phyloP scores from a whole-genome alignment of 1,140 invertebrate species.

The Myzus persicae region DNA sequence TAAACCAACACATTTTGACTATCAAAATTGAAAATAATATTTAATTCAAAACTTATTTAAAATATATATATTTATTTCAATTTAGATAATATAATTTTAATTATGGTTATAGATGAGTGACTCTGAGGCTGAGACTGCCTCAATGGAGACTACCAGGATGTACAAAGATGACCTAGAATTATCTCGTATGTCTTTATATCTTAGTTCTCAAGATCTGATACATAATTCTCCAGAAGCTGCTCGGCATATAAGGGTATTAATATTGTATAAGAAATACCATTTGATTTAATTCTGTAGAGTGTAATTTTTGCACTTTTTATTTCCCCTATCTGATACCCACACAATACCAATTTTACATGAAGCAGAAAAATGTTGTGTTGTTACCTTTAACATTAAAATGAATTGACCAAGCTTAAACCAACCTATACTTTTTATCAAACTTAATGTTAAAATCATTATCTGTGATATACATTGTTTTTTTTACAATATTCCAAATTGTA shows the following conservation, averaged over 20 bases:
- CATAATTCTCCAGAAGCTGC: constrained; percentile 32
- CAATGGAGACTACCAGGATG: constrained; percentile 53
- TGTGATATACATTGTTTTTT: not conserved
- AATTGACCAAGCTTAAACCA: not conserved
- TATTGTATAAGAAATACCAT: not conserved
- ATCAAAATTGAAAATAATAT: too few species aligned
- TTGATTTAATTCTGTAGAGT: not conserved
- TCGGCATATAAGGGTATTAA: constrained; percentile 24
- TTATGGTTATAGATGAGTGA: constrained; percentile 46
- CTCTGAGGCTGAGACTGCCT: constrained; percentile 27
- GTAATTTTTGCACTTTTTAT: not conserved
- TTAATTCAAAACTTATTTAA: not conserved
- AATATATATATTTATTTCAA: not conserved
- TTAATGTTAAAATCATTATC: not conserved
- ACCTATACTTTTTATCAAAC: not conserved
- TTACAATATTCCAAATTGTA: not conserved
- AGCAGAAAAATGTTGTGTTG: not conserved
- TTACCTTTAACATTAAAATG: not conserved
- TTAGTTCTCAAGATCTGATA: constrained; percentile 45
- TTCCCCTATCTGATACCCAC: not conserved
- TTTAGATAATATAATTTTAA: not conserved
- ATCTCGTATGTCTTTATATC: constrained; percentile 48
- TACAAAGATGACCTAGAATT: constrained; percentile 53
- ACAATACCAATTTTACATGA: not conserved
- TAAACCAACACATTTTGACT: too few species aligned